These are phyloP conservation scores for Anastrepha ludens DNA, from an alignment of 1,140 invertebrate species.

Conservation along the genomic window DNA sequence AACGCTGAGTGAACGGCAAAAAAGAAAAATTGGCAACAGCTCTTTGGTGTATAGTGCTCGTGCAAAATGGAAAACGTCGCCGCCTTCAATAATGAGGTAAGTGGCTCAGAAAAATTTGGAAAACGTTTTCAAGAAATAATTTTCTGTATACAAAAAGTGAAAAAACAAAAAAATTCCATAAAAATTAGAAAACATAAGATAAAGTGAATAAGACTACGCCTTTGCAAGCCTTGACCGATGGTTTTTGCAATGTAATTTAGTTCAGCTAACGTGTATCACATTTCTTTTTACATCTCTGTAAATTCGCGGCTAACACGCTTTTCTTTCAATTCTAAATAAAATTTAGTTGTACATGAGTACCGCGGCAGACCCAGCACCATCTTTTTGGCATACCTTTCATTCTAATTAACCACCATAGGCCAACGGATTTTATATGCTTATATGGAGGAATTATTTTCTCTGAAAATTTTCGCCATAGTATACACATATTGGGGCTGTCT, in stretches of 20 bases:
- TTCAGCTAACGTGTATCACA: neutral
- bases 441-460: too few relatives aligned
- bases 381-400: too few relatives aligned
- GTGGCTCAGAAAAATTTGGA: slow-evolving; percentile 45
- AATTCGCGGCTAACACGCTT: neutral
- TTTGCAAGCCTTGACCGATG: neutral
- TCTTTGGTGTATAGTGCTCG: neutral
- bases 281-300: neutral
- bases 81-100: slow-evolving; percentile 74
- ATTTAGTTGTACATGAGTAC: neutral
- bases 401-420: too few relatives aligned
- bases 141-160: neutral
- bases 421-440: too few relatives aligned
- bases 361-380: too few relatives aligned
- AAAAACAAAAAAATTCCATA: neutral
- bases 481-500: too few relatives aligned
- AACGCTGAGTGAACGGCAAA: slow-evolving; percentile 3
- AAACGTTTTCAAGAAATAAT: neutral
- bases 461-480: too few relatives aligned
- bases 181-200: neutral
- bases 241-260: neutral
- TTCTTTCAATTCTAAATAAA: neutral
- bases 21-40: slow-evolving; percentile 48
- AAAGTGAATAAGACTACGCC: neutral
- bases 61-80: slow-evolving; percentile 71